phyloP scores from a whole-genome alignment of 23 tunicate genomes.

The Diplosoma virens region DNA sequence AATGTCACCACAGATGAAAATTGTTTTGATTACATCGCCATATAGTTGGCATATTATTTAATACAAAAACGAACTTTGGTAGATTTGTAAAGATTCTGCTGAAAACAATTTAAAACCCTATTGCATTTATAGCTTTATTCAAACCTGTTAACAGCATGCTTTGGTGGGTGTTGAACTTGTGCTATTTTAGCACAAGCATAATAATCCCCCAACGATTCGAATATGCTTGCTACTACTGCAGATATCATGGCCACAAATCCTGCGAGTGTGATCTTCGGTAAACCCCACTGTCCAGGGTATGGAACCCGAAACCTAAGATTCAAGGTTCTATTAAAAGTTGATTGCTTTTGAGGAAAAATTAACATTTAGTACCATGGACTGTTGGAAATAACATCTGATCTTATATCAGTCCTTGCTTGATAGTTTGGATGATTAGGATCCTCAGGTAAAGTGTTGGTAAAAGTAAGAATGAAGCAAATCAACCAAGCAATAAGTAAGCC shows the following conservation, averaged over 20 bases:
- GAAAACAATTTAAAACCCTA: too few species aligned
- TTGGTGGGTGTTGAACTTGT: constrained; percentile 75
- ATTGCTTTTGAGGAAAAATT: too few species aligned
- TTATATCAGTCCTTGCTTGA: constrained; percentile 41
- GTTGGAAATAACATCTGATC: constrained; percentile 13
- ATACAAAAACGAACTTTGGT: too few species aligned
- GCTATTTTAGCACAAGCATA: constrained; percentile 86
- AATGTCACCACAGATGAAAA: too few species aligned
- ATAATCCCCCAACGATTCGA: constrained; percentile 95
- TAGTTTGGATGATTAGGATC: constrained; percentile 21
- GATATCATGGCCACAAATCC: constrained; percentile 86
- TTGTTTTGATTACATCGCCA: too few species aligned
- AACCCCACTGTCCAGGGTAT: constrained; percentile 97
- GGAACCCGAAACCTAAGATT: constrained; percentile 85
- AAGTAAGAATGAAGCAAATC: constrained; percentile 34
- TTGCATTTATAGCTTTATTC: too few species aligned
- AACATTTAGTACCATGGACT: too few species aligned
- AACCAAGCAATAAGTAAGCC: constrained; percentile 35
- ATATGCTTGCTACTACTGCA: constrained; percentile 70
- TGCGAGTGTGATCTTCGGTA: constrained; percentile 74
- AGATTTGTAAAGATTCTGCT: too few species aligned
- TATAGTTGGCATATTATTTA: too few species aligned
- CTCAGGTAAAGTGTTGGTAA: constrained; percentile 34
- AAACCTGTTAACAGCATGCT: constrained; percentile 84
- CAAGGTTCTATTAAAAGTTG: too few species aligned